phyloP scores from a whole-genome alignment of 2,888 invertebrate genomes.

The Drosophila kanekoi region DNA sequence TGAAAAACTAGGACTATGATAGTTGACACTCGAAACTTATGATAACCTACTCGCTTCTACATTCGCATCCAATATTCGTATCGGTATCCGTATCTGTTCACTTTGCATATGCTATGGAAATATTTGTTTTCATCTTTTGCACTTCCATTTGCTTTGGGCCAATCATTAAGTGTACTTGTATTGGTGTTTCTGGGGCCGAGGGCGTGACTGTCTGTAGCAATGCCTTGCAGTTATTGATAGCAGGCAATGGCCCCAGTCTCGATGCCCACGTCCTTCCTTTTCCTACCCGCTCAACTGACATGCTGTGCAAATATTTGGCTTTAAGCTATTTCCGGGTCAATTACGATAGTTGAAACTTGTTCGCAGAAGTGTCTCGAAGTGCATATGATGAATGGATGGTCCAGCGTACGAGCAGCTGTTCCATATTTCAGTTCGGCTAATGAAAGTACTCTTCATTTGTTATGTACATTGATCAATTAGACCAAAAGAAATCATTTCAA shows the following conservation, averaged over 20 bases:
- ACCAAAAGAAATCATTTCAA: neutral
- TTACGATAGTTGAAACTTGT: constrained; percentile 40
- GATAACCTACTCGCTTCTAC: constrained; percentile 4
- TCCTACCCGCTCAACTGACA: constrained; percentile 9
- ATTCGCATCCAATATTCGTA: neutral
- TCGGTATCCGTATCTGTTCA: constrained; percentile 27
- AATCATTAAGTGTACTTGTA: constrained; percentile 53
- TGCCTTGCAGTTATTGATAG: constrained; percentile 27
- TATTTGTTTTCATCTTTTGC: constrained; percentile 44
- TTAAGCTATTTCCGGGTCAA: constrained; percentile 61
- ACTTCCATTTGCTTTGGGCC: constrained; percentile 56
- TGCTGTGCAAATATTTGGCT: constrained; percentile 55
- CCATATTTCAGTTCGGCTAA: constrained; percentile 6
- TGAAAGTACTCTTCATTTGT: constrained; percentile 11
- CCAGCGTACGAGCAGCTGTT: constrained; percentile 14
- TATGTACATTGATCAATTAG: constrained; percentile 34
- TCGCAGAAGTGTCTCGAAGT: constrained; percentile 28
- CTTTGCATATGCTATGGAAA: constrained; percentile 40
- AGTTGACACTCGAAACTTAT: constrained; percentile 26
- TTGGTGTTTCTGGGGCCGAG: neutral
- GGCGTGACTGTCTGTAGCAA: neutral
- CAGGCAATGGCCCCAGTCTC: neutral
- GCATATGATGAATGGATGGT: constrained; percentile 39
- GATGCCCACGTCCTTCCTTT: neutral
- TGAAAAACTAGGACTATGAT: constrained; percentile 1